A percentile compares a stretch with the other conserved stretches of the same genome.
Evolutionary conservation across 23 tunicate genomes (phyloP).

Genomic region (Clavelina lepadiformis): DNA sequence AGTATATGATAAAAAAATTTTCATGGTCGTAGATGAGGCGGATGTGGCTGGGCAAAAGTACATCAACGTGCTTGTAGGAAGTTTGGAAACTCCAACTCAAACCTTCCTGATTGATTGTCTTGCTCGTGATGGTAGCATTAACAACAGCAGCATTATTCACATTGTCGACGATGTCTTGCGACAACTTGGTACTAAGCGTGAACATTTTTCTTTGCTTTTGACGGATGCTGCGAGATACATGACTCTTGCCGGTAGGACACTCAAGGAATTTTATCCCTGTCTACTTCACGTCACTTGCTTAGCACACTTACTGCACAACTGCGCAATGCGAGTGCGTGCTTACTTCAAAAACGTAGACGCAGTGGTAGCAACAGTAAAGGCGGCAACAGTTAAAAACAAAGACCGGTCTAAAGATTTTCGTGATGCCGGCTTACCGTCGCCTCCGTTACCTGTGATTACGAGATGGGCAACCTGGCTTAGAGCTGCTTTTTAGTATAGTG

Average conservation of each 20-base stretch:
- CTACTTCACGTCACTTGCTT: conserved; percentile 11
- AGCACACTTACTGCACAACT: conserved; percentile 29
- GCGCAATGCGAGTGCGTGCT: conserved; percentile 27
- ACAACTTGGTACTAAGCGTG: conserved; percentile 25
- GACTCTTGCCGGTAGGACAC: conserved; percentile 22
- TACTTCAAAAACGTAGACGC: conserved; percentile 15
- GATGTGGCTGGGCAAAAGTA: conserved; percentile 13
- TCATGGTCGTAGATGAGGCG: conserved; percentile 12
- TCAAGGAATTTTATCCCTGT: conserved; percentile 6
- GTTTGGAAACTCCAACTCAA: conserved; percentile 15
- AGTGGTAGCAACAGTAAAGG: conserved; percentile 7
- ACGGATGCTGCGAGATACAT: conserved; percentile 28
- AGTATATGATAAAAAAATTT: background rate
- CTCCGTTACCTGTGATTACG: conserved; percentile 18
- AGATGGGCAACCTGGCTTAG: conserved; percentile 16
- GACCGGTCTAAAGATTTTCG: conserved; percentile 8
- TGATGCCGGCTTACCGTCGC: conserved; percentile 21
- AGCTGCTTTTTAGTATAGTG: conserved; percentile 4
- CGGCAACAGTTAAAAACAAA: conserved; percentile 18
- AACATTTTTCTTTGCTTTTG: conserved; percentile 22
- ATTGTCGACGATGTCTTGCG: conserved; percentile 33
- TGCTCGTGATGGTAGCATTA: conserved; percentile 12
- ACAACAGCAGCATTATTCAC: conserved; percentile 20
- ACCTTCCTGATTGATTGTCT: conserved; percentile 25
- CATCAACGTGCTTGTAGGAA: conserved; percentile 21